Evolutionary conservation across 1,140 invertebrate genomes (phyloP).

Genomic region (Cydia strobilella): DNA sequence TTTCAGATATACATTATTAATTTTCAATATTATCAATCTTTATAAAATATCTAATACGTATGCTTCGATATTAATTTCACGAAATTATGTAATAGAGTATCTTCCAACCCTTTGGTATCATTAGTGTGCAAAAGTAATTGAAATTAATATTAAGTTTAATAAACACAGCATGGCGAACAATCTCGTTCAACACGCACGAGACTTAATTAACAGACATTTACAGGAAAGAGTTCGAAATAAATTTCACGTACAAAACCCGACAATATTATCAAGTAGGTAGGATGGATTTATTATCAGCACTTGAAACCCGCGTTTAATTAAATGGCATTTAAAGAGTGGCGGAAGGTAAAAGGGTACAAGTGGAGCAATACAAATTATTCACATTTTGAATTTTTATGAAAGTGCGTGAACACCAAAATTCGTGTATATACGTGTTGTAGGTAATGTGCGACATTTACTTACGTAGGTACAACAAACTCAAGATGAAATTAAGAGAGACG

Average conservation of each 20-base stretch:
- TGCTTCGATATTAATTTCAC: too few species aligned
- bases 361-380: neutral
- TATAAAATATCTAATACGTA: too few species aligned
- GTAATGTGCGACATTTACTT: too few species aligned
- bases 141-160: constrained; percentile 8
- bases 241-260: constrained; percentile 61
- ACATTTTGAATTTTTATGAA: too few species aligned
- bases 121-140: neutral
- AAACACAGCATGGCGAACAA: constrained; percentile 19
- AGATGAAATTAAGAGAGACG: too few species aligned
- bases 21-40: too few species aligned
- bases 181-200: constrained; percentile 26
- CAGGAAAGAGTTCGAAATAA: constrained; percentile 66
- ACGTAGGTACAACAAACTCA: too few species aligned
- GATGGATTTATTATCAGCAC: constrained; percentile 68
- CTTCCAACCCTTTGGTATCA: neutral
- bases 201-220: constrained; percentile 66
- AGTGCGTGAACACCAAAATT: too few species aligned
- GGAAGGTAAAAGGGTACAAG: constrained; percentile 21
- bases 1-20: too few species aligned
- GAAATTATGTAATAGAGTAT: too few species aligned
- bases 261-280: constrained; percentile 57
- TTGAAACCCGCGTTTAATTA: constrained; percentile 73
- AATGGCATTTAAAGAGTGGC: constrained; percentile 65
- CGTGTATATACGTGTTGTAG: too few species aligned